Conservation (phyloP, 2,888 invertebrate species). For the Acleris emargana region DNA sequence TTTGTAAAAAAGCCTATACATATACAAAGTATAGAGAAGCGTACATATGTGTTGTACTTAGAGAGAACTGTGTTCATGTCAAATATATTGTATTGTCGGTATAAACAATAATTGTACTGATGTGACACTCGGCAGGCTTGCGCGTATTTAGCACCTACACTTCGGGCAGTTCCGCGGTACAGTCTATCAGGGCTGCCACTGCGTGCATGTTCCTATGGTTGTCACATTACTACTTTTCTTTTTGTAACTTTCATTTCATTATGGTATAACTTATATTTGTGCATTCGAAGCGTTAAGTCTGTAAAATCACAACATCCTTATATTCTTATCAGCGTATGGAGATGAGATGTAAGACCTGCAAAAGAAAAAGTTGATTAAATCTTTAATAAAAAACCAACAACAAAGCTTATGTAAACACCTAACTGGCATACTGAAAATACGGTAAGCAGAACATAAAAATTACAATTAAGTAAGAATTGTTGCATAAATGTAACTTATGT, state of each 20-base stretch:
- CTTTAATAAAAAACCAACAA: slow-evolving; percentile 15
- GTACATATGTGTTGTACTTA: slow-evolving; percentile 70
- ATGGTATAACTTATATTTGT: slow-evolving; percentile 54
- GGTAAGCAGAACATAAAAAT: too few relatives aligned
- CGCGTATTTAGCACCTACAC: background rate
- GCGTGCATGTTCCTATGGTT: background rate
- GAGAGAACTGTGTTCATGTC: slow-evolving; percentile 46
- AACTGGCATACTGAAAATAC: too few relatives aligned
- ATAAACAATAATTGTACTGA: slow-evolving; percentile 1
- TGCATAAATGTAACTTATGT: too few relatives aligned
- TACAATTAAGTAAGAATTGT: too few relatives aligned
- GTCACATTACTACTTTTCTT: slow-evolving; percentile 37
- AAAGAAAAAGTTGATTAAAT: slow-evolving; percentile 48
- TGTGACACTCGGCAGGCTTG: background rate
- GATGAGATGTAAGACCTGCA: slow-evolving; percentile 87
- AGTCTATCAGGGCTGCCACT: background rate
- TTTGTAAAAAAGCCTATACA: slow-evolving; percentile 77
- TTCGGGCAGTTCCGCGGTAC: too few relatives aligned
- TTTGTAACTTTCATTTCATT: slow-evolving; percentile 58
- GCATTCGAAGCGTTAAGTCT: slow-evolving; percentile 53
- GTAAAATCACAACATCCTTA: slow-evolving; percentile 83
- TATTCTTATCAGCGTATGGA: slow-evolving; percentile 86
- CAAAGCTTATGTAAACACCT: background rate
- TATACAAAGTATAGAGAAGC: slow-evolving; percentile 53
- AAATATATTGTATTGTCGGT: slow-evolving; percentile 10